Evolutionary conservation across 1,140 invertebrate species (phyloP), one percentile per base, ranked within the genome.

Genomic region (Drosophila repletoides): DNA sequence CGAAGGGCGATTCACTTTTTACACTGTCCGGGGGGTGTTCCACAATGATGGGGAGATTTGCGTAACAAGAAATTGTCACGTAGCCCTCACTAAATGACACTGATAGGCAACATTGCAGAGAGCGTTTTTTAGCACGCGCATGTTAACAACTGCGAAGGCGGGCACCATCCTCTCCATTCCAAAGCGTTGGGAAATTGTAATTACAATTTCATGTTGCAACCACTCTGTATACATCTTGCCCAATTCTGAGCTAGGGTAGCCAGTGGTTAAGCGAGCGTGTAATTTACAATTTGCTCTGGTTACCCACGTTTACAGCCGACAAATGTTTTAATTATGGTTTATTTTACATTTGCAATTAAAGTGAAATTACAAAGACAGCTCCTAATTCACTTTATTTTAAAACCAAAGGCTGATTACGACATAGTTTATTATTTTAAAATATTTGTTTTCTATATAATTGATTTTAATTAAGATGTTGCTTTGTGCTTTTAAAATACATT

Each of bases 21-120:
- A 74, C 74, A 28, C 48, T 53, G 53, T 58, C 26, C 34, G 24
- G 58, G 64, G 74, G 76, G 66, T 67, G 60, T 56, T 74, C 9
- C 56, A 7, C 31, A 10, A 6, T 29, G 55, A 49, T 67, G 61
- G 67, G 64, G 58, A 79, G 77, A 86, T 84, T 79, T 64, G 75
- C 75, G 71, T 86, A 84, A 86, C 80, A 81, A 69, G 49, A 79
- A 84, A 84, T 84, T 84, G 79, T 84, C 79, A 84, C 79, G 79
- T 84, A 79, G 51, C 55, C 69, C 74, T 79, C 53, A 67, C 71
- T 72, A 41, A 55, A 45, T 69, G 60, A 49, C 79, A 52, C 58
- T 33, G 74, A 73, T 65, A 68, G 74, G 22, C 28, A 65, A 71
- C 76, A 51, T 48, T 26, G 58, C 34, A 38, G 60, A 64, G 74